These are phyloP conservation scores for Lamprotornis superbus DNA, from an alignment of 2,113 vertebrate genomes.

Conservation along the genomic window DNA sequence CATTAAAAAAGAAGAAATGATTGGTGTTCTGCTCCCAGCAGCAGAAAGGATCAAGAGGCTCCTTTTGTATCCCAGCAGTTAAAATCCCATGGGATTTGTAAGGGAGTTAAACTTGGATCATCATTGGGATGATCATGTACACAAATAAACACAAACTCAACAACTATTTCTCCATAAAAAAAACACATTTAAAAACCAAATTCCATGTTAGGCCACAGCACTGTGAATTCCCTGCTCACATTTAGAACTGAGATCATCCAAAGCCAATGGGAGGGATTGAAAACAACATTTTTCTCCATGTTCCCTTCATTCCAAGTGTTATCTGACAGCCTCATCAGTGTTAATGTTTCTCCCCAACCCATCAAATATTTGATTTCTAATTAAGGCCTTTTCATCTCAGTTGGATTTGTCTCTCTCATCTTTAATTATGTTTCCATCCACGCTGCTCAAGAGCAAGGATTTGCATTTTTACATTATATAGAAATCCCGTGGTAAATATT, in stretches of 20 bases:
- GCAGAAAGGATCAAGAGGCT: neutral
- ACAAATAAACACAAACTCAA: neutral
- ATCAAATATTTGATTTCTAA: conserved; percentile 20
- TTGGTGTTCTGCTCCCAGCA: neutral
- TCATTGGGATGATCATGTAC: neutral
- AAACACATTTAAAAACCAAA: neutral
- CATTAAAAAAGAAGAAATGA: neutral
- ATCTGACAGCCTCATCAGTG: neutral
- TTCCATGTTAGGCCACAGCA: neutral
- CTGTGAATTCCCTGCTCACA: neutral
- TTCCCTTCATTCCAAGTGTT: neutral
- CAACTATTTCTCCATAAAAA: neutral
- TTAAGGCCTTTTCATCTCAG: neutral
- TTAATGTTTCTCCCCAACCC: neutral
- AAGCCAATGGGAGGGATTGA: neutral
- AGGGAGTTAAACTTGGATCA: neutral
- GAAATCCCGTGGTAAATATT: neutral
- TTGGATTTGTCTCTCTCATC: neutral
- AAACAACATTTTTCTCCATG: neutral
- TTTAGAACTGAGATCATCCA: neutral
- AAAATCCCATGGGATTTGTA: neutral
- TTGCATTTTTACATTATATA: neutral
- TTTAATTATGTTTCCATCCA: neutral
- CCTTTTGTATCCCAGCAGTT: neutral
- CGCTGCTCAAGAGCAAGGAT: neutral